phyloP scores from a whole-genome alignment of 2,888 invertebrate genomes.

The Macrosoma leucophasiata region DNA sequence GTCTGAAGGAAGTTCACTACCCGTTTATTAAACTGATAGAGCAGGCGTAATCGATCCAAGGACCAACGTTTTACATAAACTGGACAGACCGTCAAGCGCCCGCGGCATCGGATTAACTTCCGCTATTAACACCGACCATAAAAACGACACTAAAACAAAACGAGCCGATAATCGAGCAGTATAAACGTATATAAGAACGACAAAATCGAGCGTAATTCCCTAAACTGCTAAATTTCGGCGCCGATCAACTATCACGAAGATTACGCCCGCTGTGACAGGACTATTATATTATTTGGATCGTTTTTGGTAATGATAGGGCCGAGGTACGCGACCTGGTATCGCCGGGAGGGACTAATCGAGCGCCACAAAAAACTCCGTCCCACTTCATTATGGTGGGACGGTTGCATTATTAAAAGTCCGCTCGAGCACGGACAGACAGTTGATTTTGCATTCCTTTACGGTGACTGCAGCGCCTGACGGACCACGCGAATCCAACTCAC shows the following conservation, averaged over 20 bases:
- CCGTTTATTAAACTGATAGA: no score
- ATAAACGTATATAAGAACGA: constrained; percentile 28
- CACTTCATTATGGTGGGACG: constrained; percentile 61
- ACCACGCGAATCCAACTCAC: constrained; percentile 24
- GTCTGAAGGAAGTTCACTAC: no score
- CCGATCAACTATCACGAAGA: constrained; percentile 59
- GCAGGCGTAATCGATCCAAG: no score
- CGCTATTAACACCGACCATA: constrained; percentile 33
- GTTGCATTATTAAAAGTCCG: constrained; percentile 37
- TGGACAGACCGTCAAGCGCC: no score
- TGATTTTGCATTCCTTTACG: constrained; percentile 51
- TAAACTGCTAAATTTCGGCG: constrained; percentile 62
- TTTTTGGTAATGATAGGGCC: constrained; percentile 71
- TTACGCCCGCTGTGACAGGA: constrained; percentile 72
- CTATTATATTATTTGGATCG: constrained; percentile 74
- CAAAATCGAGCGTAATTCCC: constrained; percentile 43
- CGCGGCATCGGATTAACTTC: constrained; percentile 32
- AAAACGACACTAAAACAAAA: constrained; percentile 34
- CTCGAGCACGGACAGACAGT: constrained; percentile 31
- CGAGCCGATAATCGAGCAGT: constrained; percentile 29
- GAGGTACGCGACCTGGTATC: constrained; percentile 52
- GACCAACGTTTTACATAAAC: no score
- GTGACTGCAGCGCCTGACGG: constrained; percentile 35
- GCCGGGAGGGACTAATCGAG: constrained; percentile 63
- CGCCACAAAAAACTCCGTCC: constrained; percentile 59